phyloP scores from a whole-genome alignment of 2,113 vertebrate species.

The Heptranchias perlo region DNA sequence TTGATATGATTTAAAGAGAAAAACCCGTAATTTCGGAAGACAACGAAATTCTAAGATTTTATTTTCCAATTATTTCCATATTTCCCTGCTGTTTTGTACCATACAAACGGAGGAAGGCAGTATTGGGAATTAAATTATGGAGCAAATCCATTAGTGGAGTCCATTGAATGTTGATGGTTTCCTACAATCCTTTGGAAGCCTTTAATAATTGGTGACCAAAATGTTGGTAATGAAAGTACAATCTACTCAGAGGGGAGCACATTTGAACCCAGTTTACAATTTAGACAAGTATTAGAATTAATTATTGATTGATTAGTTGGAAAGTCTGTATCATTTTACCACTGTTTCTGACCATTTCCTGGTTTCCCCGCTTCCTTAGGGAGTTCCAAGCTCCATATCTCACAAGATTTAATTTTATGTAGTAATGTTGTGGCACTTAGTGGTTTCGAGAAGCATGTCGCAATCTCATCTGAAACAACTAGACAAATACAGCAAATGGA shows the following conservation, averaged over 20 bases:
- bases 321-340: not conserved
- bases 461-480: not conserved
- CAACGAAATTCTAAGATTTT: not conserved
- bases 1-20: not conserved
- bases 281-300: not conserved
- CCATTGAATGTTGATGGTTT: not conserved
- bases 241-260: not conserved
- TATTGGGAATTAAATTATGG: not conserved
- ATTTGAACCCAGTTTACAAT: not conserved
- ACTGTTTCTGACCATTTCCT: not conserved
- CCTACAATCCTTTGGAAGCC: not conserved
- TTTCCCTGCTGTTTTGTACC: not conserved
- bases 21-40: not conserved
- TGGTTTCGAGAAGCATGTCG: not conserved
- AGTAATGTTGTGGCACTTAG: not conserved
- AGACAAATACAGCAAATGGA: not conserved
- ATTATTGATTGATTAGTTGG: not conserved
- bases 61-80: not conserved
- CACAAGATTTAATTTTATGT: not conserved
- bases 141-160: not conserved
- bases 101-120: not conserved
- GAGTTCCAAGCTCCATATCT: not conserved
- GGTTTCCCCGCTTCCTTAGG: not conserved
- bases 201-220: not conserved
- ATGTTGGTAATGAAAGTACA: not conserved